Base-by-base conservation (phyloP, 2,888 invertebrate genomes). In the Zelleria hepariella region DNA sequence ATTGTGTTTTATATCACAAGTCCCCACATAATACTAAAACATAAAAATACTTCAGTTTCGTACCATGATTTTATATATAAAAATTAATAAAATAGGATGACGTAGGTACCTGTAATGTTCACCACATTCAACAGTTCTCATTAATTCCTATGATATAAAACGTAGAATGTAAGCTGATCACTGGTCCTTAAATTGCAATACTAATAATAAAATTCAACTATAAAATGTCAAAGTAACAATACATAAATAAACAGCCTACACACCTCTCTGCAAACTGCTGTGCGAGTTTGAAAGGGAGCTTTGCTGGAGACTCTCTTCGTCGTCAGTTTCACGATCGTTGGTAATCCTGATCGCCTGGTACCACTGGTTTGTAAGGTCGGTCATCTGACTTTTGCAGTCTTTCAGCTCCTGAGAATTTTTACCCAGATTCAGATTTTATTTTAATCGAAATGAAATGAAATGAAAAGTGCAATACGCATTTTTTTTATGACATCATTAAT, bases 351-450 rank as follows among this genome's bases (percentile, higher is more conserved):
- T 97, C 0, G 98, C 98, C 78, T 98, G 96, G 84, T 98, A 98
- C 98, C 98, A 98, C 77, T 98, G 96, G 77, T 98, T 97, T 0
- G 98, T 98, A 65, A 98, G 88, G 81, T 96, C 96, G 1, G 96
- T 96, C 97, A 98, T 98, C 86, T 98, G 98, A 67, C 95, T 96
- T 80, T 96, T 96, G 75, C 98, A 98, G 80, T 98, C 98, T 75
- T 96, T 95, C 64, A 98, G 85, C 86, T 98, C 98, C 94, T 96
- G 86, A 2, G 25, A 10, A 42, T 42, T 42, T 4, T 15, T 15
- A 42, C n/a, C n/a, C n/a, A 42, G 0, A 42, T n/a, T n/a, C n/a
- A n/a, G n/a, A n/a, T n/a, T n/a, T n/a, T n/a, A n/a, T n/a, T n/a
- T n/a, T n/a, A n/a, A n/a, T n/a, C n/a, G n/a, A n/a, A n/a, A n/a